Evolutionary conservation across 1,140 invertebrate genomes (phyloP), one percentile per base, ranked within the genome.

Genomic region (Hyposmocoma kahamanoa): DNA sequence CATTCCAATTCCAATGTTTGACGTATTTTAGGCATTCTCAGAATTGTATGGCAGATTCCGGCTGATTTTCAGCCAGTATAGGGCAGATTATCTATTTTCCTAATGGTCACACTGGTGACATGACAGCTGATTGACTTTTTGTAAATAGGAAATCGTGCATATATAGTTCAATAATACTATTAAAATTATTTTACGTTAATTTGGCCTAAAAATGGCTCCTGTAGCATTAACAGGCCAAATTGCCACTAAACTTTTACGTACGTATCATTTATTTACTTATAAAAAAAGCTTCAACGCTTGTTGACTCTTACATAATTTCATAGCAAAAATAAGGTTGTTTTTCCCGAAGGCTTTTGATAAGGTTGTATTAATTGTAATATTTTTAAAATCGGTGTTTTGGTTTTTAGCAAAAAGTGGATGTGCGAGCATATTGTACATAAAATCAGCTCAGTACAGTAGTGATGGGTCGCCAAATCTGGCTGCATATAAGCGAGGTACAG

Each of bases 401-500:
- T 67, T 68, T 38, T 32, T 21, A 85, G 82, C 72, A 22, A 70
- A 72, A 65, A 66, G 69, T 61, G 79, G 76, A 24, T 67, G 64
- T 8, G 52, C 83, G 52, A 70, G 82, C 49, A 52, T 85, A 62
- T 61, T 83, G 62, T 85, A 83, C 56, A 74, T 82, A 47, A 81
- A 82, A 42, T 62, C 76, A 30, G 59, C 72, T 26, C 54, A 66
- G 13, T 85, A 85, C 53, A 79, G 76, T 55, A 62, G 67, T 10
- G 75, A 84, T 50, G 62, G 62, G 1, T 75, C 45, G 43, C 68
- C 64, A 34, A 85, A 85, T 54, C 45, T 85, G 28, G 82, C 82
- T 19, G 56, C 82, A 19, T 83, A 83, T 51, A 96, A 95, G 80
- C 88, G 94, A 70, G 97, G 97, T 17, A 96, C 95, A 30, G 97